Conservation (phyloP, 1,140 invertebrate species). For the Hyles euphorbiae region DNA sequence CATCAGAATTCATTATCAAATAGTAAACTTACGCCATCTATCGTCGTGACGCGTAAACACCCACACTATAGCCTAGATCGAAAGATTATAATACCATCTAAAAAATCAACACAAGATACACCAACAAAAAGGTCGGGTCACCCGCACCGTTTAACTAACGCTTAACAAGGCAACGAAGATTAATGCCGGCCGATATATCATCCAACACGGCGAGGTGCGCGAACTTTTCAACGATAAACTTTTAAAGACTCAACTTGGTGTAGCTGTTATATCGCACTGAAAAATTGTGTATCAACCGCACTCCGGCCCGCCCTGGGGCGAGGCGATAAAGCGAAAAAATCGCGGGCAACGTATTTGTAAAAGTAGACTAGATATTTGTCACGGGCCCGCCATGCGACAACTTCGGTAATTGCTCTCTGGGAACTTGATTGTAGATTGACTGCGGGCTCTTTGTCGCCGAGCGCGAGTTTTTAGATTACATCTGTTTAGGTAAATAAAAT, state of each 20-base stretch:
- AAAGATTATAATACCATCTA: no score
- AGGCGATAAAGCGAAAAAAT: conserved; percentile 63
- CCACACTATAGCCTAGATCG: no score
- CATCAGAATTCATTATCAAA: no score
- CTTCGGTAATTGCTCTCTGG: conserved; percentile 61
- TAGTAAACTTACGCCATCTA: no score
- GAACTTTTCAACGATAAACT: conserved; percentile 63
- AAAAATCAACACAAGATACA: no score
- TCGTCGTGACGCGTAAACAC: no score
- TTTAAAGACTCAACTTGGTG: conserved; percentile 68
- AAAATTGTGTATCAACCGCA: conserved; percentile 62
- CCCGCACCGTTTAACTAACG: conserved; percentile 37
- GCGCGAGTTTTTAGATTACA: no score
- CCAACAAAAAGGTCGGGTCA: conserved; percentile 14
- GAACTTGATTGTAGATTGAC: conserved; percentile 14
- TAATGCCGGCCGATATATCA: conserved; percentile 62
- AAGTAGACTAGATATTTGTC: conserved; percentile 66
- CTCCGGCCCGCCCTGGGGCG: conserved; percentile 52
- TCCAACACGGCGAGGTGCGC: conserved; percentile 52
- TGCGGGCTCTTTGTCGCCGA: background rate
- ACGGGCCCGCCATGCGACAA: conserved; percentile 43
- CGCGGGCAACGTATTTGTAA: conserved; percentile 55
- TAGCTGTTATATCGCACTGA: conserved; percentile 59
- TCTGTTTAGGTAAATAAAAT: no score
- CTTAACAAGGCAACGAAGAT: conserved; percentile 50